Percentiles rank a stretch among this genome's conserved stretches.
These are phyloP conservation scores for Microctenopoma steveboyesi DNA, from an alignment of 2,797 vertebrate genomes.

Conservation along the genomic window DNA sequence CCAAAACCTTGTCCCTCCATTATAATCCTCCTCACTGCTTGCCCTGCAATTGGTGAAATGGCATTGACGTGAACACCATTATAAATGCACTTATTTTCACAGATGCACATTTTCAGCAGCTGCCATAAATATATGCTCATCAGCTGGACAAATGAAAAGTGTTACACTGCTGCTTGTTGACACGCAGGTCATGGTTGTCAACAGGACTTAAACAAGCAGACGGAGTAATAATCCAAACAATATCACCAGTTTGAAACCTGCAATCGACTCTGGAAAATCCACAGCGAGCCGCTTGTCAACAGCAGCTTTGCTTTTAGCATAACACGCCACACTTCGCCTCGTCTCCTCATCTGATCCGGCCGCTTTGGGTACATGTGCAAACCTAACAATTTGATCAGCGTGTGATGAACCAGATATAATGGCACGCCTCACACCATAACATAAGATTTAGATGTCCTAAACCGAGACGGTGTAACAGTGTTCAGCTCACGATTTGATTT, in stretches of 20 bases:
- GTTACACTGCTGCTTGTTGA: slow-evolving; percentile 49
- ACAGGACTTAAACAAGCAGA: slow-evolving; percentile 44
- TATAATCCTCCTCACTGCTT: slow-evolving; percentile 52
- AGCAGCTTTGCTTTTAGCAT: slow-evolving; percentile 37
- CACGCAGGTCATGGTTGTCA: slow-evolving; percentile 56
- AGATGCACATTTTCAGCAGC: slow-evolving; percentile 55
- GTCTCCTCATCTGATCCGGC: slow-evolving; percentile 1
- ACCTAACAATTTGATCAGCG: slow-evolving; percentile 24
- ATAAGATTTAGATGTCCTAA: slow-evolving; percentile 8
- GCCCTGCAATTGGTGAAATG: slow-evolving; percentile 44
- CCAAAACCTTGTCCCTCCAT: slow-evolving; percentile 53
- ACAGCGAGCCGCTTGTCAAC: slow-evolving; percentile 32
- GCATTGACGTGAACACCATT: slow-evolving; percentile 41
- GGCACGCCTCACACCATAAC: not conserved
- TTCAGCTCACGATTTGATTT: not conserved
- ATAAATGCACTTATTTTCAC: slow-evolving; percentile 54
- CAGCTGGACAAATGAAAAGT: slow-evolving; percentile 22
- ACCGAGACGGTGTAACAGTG: slow-evolving; percentile 1
- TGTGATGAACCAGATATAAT: slow-evolving; percentile 15
- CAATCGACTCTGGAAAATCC: slow-evolving; percentile 39
- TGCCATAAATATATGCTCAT: slow-evolving; percentile 44
- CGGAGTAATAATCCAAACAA: slow-evolving; percentile 59
- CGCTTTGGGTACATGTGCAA: slow-evolving; percentile 26
- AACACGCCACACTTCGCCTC: slow-evolving; percentile 17
- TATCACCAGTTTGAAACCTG: slow-evolving; percentile 38